Evolutionary conservation across 2,113 vertebrate species (phyloP).

Genomic region (Aythya baeri): DNA sequence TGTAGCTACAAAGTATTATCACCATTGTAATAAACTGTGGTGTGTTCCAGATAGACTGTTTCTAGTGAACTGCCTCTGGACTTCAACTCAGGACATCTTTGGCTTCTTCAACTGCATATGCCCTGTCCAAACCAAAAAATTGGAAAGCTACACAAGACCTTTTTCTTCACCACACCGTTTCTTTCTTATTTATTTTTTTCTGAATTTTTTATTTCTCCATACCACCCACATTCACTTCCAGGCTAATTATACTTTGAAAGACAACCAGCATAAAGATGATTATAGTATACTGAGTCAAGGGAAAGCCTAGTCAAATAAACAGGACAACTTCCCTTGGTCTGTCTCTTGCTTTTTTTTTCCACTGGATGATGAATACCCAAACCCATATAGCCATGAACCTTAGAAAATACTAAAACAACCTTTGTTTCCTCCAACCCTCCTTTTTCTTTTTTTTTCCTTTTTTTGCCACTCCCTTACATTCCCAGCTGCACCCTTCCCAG

Average conservation of each 20-base stretch:
- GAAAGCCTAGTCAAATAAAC: constrained; percentile 39
- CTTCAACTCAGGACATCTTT: not conserved
- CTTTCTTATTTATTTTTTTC: constrained; percentile 63
- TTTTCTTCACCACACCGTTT: constrained; percentile 57
- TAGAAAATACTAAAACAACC: constrained; percentile 69
- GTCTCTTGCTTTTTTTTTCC: constrained; percentile 32
- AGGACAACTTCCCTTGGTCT: not conserved
- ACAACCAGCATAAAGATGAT: constrained; percentile 55
- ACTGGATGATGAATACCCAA: constrained; percentile 37
- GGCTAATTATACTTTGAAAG: constrained; percentile 65
- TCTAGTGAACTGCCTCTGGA: not conserved
- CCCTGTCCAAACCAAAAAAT: constrained; percentile 68
- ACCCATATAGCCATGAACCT: not conserved
- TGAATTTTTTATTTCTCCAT: constrained; percentile 43
- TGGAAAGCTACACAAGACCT: constrained; percentile 64
- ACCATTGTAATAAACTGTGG: not conserved
- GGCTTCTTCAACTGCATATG: not conserved
- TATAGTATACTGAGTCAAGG: constrained; percentile 12
- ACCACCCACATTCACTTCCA: constrained; percentile 52
- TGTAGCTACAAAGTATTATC: not conserved
- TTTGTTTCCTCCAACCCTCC: constrained; percentile 73
- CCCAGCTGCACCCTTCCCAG: constrained; percentile 37
- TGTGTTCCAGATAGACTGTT: not conserved
- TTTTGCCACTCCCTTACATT: not conserved
- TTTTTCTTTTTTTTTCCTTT: not conserved